Base-by-base conservation (phyloP, 2,888 invertebrate species). In the Chirona hameri region DNA sequence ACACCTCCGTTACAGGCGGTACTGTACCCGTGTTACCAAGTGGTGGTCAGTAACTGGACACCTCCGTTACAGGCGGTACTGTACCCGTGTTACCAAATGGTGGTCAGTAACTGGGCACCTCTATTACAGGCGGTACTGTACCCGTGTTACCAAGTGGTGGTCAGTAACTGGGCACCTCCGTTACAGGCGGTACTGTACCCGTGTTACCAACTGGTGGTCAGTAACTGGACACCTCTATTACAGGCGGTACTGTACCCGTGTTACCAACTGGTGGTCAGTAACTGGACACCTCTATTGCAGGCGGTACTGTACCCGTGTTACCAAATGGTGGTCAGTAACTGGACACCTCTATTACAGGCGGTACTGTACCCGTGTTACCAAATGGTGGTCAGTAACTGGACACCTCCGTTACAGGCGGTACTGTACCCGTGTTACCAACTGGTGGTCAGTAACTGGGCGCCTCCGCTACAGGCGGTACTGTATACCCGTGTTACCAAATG, bases 91-190 rank as follows among this genome's bases (percentile, higher is more conserved):
- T 93, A 94, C 93, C 93, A 94, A 87, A 90, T 92, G 46, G 90
- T 95, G 89, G 93, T 93, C 84, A 93, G 93, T 0, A 91, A 92
- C 85, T 95, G 95, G 95, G 93, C 95, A 82, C 95, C 95, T 24
- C 93, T n/a, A n/a, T 52, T 24, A 4, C 81, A 85, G 85, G 85
- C 84, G 14, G 84, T 85, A 52, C 89, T 91, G 9, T 94, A 93
- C 91, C 94, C 94, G 3, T 91, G 93, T 4, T 93, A 94, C 93
- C 93, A 94, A 87, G 90, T 92, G 46, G 90, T 95, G 89, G 93
- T 93, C 84, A 93, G 93, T 0, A 91, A 92, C 85, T 95, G 95
- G 95, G 93, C 95, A 82, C 95, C 95, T 24, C 93, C 93, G 0
- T 52, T 24, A 4, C 81, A 85, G 85, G 85, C 84, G 14, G 84